Evolutionary conservation across 2,113 vertebrate genomes (phyloP), one percentile per base, ranked within the genome.

Genomic region (Vanacampus margaritifer): DNA sequence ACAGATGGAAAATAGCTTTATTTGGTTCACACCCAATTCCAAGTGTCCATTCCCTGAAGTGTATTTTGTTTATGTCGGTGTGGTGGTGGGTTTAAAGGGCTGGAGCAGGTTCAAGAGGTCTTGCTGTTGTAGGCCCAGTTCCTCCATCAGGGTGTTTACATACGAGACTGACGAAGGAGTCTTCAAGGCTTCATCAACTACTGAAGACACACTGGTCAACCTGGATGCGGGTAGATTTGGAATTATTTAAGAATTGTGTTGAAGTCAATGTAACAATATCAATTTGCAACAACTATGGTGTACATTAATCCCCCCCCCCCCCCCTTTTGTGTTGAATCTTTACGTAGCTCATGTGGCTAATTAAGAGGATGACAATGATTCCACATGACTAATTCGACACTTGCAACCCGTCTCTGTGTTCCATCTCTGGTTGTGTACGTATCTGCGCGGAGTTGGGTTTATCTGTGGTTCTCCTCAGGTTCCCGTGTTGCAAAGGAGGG

Each of bases 401-500:
- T 17, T 4, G 8, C 17, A 3, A 9, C 54, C 60, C 8, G 12
- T 36, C 12, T 28, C 10, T 7, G 9, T 23, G 10, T 17, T 1
- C 57, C 62, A 21, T 19, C 56, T 54, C 69, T 74, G 48, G 71
- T 79, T 71, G 57, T 79, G 67, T 67, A 72, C 78, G 16, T 17
- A 45, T 45, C 76, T 60, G 60, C 60, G 64, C 68, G 67, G 69
- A 85, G 79, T 74, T 84, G 70, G 66, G 56, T 65, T 78, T 64
- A 78, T 85, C 85, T 91, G 86, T 60, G 51, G 80, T 90, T 90
- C 85, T 86, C 76, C 77, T 77, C 37, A 1, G 80, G 82, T 77
- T 89, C 89, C 90, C 87, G 73, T 57, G 87, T 92, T 91, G 89
- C 91, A 87, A 84, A 61, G 66, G 84, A 81, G 79, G 58, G 64